Evolutionary conservation across 2,888 invertebrate genomes (phyloP).

Genomic region (Spicauda simplicius): DNA sequence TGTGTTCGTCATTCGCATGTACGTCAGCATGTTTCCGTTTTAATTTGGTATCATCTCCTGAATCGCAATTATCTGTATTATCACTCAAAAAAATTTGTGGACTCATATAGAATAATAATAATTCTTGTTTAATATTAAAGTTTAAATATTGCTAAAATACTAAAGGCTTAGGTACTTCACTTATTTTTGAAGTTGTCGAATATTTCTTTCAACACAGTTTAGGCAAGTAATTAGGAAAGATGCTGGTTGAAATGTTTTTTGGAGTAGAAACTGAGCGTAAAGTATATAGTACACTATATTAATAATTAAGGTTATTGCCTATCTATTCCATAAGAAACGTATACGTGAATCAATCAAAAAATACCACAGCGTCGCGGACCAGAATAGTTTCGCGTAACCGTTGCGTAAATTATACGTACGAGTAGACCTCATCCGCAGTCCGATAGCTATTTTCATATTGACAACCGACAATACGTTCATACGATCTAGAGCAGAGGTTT

Average conservation of each 20-base stretch:
- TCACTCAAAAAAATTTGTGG: not conserved
- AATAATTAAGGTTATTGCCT: not conserved
- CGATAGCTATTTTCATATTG: slow-evolving; percentile 46
- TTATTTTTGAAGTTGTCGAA: too few species aligned
- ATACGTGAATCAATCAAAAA: slow-evolving; percentile 5
- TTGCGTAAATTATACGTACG: slow-evolving; percentile 30
- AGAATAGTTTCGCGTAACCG: slow-evolving; percentile 22
- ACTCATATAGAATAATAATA: not conserved
- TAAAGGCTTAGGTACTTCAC: too few species aligned
- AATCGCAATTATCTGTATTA: not conserved
- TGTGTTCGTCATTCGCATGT: slow-evolving; percentile 2
- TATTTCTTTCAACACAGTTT: too few species aligned
- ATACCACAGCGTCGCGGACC: not conserved
- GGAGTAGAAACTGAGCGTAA: too few species aligned
- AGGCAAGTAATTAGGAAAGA: too few species aligned
- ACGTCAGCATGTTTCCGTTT: slow-evolving; percentile 10
- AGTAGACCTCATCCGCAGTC: slow-evolving; percentile 13
- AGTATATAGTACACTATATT: not conserved
- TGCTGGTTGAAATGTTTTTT: too few species aligned
- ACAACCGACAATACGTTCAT: slow-evolving; percentile 45
- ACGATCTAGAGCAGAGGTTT: not conserved
- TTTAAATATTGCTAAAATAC: too few species aligned
- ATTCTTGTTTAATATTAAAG: not conserved
- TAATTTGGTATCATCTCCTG: not conserved
- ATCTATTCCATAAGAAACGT: not conserved